Base-by-base conservation (phyloP, 2,888 invertebrate genomes). In the Silvanus unidentatus region DNA sequence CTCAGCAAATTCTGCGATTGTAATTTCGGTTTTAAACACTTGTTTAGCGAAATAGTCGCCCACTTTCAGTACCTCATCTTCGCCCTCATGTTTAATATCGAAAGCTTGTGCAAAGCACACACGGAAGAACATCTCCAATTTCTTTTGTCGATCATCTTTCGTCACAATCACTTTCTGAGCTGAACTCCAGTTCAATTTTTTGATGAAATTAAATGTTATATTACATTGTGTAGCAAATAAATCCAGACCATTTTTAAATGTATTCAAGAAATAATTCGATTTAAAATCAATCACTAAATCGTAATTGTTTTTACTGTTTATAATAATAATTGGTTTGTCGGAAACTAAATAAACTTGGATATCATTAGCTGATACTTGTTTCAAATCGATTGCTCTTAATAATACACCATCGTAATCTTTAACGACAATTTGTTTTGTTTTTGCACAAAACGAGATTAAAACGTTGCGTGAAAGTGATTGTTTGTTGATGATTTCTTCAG, bases 1-100 rank as follows among this genome's bases (percentile, higher is more conserved):
- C 47, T 79, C 79, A 0, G 80, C 79, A 68, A 82, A 80, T 63
- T 82, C 82, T 11, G 55, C 59, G 30, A 73, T 62, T 1, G 78
- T 78, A 30, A 80, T 58, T 58, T 79, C 77, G 12, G 74, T 76
- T 41, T 73, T 64, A 30, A 76, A 67, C 2, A 76, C 68, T 55
- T 76, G 73, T 54, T 68, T 71, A 8, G 75, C 72, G 2, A 71
- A 63, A 44, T 63, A 59, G 1, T 70, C 63, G 53, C 73, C 73
- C 32, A 71, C 61, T 43, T 64, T 59, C 16, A 72, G 52, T 10
- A 73, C 64, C 54, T 72, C 71, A 9, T 70, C 67, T 47, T 66
- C 66, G 32, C 10, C 13, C 1, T 68, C 70, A 52, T 73, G 69
- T 37, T 67, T 59, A 35, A 74, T 74, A 44, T 68, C 65, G 53